phyloP scores from a whole-genome alignment of 2,113 vertebrate genomes.

The Ciconia stormi region DNA sequence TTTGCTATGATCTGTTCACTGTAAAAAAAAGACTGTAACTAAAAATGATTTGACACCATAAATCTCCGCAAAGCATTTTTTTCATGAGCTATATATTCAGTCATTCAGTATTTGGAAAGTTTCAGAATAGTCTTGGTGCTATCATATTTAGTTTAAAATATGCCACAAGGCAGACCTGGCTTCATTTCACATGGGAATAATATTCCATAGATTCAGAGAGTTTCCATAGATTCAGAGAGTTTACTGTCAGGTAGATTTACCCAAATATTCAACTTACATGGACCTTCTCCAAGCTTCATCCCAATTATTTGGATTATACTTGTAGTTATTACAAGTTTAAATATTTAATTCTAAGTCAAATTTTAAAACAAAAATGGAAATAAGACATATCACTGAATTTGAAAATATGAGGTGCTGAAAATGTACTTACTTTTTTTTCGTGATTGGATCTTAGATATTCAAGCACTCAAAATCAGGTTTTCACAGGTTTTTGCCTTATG shows the following conservation, averaged over 20 bases:
- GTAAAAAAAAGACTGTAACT: not conserved
- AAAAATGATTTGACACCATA: not conserved
- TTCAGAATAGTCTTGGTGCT: not conserved
- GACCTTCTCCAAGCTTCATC: not conserved
- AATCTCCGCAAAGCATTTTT: not conserved
- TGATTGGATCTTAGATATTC: not conserved
- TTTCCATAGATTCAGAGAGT: not conserved
- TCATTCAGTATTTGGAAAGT: not conserved
- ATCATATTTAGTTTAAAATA: not conserved
- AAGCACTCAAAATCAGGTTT: not conserved
- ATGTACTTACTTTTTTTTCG: not conserved
- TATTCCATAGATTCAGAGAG: not conserved
- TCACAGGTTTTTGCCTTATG: not conserved
- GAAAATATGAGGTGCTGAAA: not conserved
- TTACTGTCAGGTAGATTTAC: not conserved
- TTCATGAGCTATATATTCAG: not conserved
- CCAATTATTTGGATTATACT: not conserved
- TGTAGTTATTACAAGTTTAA: not conserved
- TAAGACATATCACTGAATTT: not conserved
- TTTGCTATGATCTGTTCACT: not conserved
- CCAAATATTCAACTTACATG: not conserved
- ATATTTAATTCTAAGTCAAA: not conserved
- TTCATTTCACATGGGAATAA: not conserved
- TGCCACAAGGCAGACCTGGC: not conserved
- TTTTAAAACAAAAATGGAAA: not conserved